Conservation (phyloP, 2,888 invertebrate genomes). For the Watsonalla cultraria region DNA sequence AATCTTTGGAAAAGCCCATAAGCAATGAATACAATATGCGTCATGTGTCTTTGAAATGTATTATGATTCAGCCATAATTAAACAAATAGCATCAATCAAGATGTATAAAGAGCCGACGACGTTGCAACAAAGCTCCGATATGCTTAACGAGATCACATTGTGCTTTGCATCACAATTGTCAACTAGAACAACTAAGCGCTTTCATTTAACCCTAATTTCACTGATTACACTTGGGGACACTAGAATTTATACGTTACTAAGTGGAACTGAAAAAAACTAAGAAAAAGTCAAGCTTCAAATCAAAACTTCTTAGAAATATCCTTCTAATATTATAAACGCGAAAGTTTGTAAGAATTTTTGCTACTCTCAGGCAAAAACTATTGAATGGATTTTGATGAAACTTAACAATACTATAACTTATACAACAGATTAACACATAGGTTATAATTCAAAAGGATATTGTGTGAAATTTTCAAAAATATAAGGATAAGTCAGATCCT, state of each 20-base stretch:
- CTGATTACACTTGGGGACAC: conserved; percentile 20
- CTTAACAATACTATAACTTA: no score
- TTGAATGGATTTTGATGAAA: no score
- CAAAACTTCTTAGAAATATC: no score
- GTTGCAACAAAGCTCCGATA: conserved; percentile 1
- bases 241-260: conserved; percentile 2
- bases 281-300: no score
- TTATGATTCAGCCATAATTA: not conserved
- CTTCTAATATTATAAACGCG: no score
- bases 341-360: no score
- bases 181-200: conserved; percentile 18
- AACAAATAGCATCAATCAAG: not conserved
- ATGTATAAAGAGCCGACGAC: not conserved
- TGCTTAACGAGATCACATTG: not conserved
- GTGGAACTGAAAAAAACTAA: no score
- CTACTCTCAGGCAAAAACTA: no score
- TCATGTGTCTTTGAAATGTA: not conserved
- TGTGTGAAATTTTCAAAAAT: no score
- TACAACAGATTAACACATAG: no score
- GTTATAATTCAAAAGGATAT: no score
- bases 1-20: not conserved
- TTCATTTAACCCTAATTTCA: conserved; percentile 17
- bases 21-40: not conserved
- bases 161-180: conserved; percentile 12
- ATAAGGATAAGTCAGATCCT: no score